Base-by-base conservation (phyloP, 2,113 vertebrate genomes). In the Fukomys damarensis region DNA sequence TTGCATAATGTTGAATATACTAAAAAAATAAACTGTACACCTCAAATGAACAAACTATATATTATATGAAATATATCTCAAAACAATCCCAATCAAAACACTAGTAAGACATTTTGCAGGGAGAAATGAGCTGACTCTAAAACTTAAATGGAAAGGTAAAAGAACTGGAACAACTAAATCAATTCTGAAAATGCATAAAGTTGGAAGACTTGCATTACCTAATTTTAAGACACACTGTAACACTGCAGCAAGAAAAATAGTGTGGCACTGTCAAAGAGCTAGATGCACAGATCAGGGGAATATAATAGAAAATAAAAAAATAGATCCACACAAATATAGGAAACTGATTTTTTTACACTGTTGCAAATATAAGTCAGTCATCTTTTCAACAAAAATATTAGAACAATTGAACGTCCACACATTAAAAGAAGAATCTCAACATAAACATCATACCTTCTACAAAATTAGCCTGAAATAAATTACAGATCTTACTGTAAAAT, bases 381-480 rank as follows among this genome's bases (percentile, higher is more conserved):
- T 70, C 24, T 87, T 76, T 93, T 83, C 61, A 94, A 86, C 52
- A 91, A 91, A 93, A 87, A 46, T 32, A 49, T 10, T 80, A 54
- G 43, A 22, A 74, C 58, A 86, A 56, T 24, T 81, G 14, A 76
- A 65, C 43, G 80, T 41, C 10, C 22, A 59, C 84, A 92, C 3
- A 70, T 54, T 61, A 74, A 92, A 84, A 56, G 52, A 43, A 82
- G 22, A 94, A 88, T 24, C 92, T 91, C 35, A 74, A 80, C 14
- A 2, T 68, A 88, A 52, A 77, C 9, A 26, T 70, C 61, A 79
- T 58, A 95, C 56, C n/a, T 65, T 93, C n/a, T 81, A 91, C 17
- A 89, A 94, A 72, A 88, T 28, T 61, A 89, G 94, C n/a, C 92
- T 26, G n/a, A 91, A 92, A 66, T 72, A 89, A 96, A 83, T 41